Percentiles rank a stretch among this genome's conserved stretches.
Conservation (phyloP, 2,797 vertebrate species). For the Sphaeramia orbicularis region DNA sequence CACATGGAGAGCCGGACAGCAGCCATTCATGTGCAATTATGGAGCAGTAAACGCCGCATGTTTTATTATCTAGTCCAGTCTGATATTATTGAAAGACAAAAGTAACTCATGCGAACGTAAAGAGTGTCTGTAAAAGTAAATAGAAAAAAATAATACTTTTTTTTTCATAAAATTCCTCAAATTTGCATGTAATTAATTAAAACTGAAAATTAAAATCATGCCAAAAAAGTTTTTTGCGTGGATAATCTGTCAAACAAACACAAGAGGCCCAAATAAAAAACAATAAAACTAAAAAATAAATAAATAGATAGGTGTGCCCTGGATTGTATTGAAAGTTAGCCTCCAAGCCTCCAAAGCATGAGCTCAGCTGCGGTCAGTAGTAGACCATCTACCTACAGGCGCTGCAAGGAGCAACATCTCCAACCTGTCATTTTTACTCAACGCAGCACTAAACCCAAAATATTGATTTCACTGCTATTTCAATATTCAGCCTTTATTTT, state of each 20-base stretch:
- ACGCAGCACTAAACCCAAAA: slow-evolving; percentile 3
- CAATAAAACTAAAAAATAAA: background rate
- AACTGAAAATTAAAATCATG: background rate
- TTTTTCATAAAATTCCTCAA: background rate
- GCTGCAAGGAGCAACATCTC: slow-evolving; percentile 1
- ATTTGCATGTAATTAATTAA: background rate
- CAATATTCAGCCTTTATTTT: slow-evolving; percentile 4
- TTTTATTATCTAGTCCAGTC: background rate
- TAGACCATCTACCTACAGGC: slow-evolving; percentile 15
- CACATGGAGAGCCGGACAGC: slow-evolving; percentile 76
- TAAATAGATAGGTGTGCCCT: slow-evolving; percentile 1
- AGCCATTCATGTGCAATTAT: slow-evolving; percentile 47
- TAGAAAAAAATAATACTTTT: slow-evolving; percentile 6
- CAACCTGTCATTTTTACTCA: slow-evolving; percentile 16
- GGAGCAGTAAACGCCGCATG: slow-evolving; percentile 19
- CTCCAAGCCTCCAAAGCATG: background rate
- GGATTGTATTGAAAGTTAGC: background rate
- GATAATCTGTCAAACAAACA: background rate
- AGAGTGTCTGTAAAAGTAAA: background rate
- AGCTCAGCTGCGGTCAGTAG: slow-evolving; percentile 21
- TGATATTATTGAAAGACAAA: background rate
- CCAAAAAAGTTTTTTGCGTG: background rate
- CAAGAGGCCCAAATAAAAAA: background rate
- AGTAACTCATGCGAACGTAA: background rate
- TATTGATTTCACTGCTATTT: slow-evolving; percentile 1